Base-by-base conservation (phyloP, 2,888 invertebrate genomes). In the Drosophila niveifrons region DNA sequence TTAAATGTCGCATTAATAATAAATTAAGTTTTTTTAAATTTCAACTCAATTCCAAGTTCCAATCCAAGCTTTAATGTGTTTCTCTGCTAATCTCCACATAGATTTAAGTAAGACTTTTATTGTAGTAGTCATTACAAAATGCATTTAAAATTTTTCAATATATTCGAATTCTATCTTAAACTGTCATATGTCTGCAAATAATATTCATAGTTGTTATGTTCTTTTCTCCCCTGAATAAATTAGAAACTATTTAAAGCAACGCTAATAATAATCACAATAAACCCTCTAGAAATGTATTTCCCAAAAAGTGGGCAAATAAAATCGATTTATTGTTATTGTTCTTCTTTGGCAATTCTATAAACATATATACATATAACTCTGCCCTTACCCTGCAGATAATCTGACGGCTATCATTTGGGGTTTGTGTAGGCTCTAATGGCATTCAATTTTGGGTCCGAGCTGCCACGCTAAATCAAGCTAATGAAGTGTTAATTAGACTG, bases 401-500 rank as follows among this genome's bases (percentile, higher is more conserved):
- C 15, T 28, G 34, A 29, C 15, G 29, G 13, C 15, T n/a, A 56
- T 48, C 31, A 64, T 23, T 63, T 55, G 15, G 46, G 31, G 46
- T 34, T 29, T 17, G n/a, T 58, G 9, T 52, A 34, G 55, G 43
- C 48, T 46, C 23, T 46, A 36, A 55, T 62, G 50, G 29, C 43
- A 43, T 66, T 55, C 51, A 36, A 28, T 59, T 52, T 46, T n/a
- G 23, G 41, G 55, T 48, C 7, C n/a, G 11, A 29, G 50, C 39
- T 72, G 52, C 52, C 50, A 63, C 61, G 68, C 65, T 48, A 72
- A 80, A 80, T 76, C 68, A 72, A 66, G 72, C 80, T 74, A 76
- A 76, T 76, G 65, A 76, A 76, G 70, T 78, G 75, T 75, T 76
- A 76, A 76, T 79, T 70, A 55, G 48, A 13, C 23, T 36, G 41